Percentiles rank a stretch among this genome's conserved stretches.
phyloP scores from a whole-genome alignment of 2,888 invertebrate genomes.

The Acleris cristana region DNA sequence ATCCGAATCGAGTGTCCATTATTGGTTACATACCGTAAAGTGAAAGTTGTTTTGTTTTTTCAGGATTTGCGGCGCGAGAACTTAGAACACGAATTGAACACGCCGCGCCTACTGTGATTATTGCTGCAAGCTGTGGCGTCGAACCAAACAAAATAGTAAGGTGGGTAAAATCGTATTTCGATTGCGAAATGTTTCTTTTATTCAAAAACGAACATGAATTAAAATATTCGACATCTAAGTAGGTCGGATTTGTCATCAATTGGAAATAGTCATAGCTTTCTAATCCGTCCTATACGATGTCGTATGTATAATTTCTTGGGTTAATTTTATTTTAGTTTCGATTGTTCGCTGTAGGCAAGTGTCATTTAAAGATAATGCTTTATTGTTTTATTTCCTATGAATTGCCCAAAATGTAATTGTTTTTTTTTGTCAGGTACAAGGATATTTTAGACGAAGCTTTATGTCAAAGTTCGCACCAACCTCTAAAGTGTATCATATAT shows the following conservation, averaged over 20 bases:
- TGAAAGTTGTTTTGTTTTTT: constrained; percentile 4
- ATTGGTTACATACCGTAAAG: too few relatives aligned
- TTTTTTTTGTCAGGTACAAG: constrained; percentile 84
- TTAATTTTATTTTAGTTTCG: too few relatives aligned
- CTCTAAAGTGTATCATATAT: constrained; percentile 91
- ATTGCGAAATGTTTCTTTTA: too few relatives aligned
- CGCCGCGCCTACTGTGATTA: constrained; percentile 93
- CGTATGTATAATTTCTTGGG: too few relatives aligned
- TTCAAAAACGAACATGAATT: too few relatives aligned
- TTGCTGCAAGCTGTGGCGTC: constrained; percentile 95
- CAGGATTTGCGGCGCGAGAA: constrained; percentile 95
- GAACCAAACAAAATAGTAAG: constrained; percentile 93
- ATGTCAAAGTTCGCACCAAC: constrained; percentile 88
- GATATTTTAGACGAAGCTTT: constrained; percentile 93
- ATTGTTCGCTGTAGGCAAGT: too few relatives aligned
- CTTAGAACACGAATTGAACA: constrained; percentile 94
- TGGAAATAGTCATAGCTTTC: too few relatives aligned
- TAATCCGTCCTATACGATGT: too few relatives aligned
- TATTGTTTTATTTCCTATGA: neutral
- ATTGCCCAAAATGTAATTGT: neutral
- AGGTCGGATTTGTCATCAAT: too few relatives aligned
- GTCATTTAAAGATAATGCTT: neutral
- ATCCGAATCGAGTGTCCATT: too few relatives aligned
- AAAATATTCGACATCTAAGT: too few relatives aligned
- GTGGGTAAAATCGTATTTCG: constrained; percentile 61